Evolutionary conservation across 37 sponge, comb jelly and placozoan genomes (phyloP), one percentile per base, ranked within the genome.

Genomic region (Hormiphora californensis): DNA sequence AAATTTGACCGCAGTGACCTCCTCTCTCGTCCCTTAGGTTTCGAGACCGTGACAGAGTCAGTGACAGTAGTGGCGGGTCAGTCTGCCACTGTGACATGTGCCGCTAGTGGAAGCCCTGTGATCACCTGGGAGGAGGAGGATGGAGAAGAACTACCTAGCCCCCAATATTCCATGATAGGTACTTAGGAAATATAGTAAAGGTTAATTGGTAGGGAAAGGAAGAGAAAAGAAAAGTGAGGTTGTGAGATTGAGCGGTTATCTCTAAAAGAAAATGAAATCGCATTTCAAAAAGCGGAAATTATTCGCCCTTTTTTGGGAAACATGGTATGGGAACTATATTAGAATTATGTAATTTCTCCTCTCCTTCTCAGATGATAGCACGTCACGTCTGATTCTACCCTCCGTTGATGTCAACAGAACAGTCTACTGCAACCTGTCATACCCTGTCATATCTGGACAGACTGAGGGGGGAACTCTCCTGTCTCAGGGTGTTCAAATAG

Each of bases 41-140:
- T n/a, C n/a, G n/a, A n/a, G n/a, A 33, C 21, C 5, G 81, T 73
- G 44, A 73, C 36, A 9, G 38, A 36, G 12, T 7, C 7, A n/a
- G 81, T 73, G 11, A 73, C 81, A 9, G 27, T 73, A 2, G 81
- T 73, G 0, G 40, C 81, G 9, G 81, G 81, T 11, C 81, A 73
- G 22, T 32, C 81, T 2, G 35, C 81, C 12, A 39, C 43, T 15
- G 1, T 73, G 22, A 32, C 81, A 0, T 73, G 81, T 73, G 38
- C 35, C 23, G 81, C 81, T 73, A 46, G 43, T 2, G 39, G 38
- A 40, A 28, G 17, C n/a, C 81, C 81, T 5, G 25, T 46, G 28
- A 43, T 73, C 81, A 43, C 35, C 44, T 73, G 81, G 81, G 21
- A n/a, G n/a, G n/a, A n/a, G n/a, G n/a, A n/a, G n/a, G n/a, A n/a